Percentiles rank a stretch among this genome's conserved stretches.
Evolutionary conservation across 1,140 invertebrate species (phyloP).

Genomic region (Melitaea cinxia): DNA sequence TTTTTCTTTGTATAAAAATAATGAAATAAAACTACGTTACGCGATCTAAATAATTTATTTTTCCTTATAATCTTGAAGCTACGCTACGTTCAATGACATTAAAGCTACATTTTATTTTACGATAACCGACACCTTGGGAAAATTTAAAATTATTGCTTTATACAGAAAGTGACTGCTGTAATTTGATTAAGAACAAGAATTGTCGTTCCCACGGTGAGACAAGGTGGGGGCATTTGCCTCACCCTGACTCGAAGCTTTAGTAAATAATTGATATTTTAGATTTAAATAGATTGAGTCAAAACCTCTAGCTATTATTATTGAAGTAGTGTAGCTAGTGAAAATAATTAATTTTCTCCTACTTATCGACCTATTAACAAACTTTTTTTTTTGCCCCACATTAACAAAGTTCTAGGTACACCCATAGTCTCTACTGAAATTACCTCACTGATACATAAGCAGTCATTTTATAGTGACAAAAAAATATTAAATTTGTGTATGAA

Average conservation of each 20-base stretch:
- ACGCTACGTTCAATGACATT: not conserved
- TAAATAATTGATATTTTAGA: not conserved
- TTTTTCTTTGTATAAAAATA: slow-evolving; percentile 39
- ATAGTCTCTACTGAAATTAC: too few species aligned
- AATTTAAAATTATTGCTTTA: slow-evolving; percentile 1
- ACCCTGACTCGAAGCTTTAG: too few species aligned
- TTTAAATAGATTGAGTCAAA: too few species aligned
- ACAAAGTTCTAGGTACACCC: too few species aligned
- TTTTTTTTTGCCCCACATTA: too few species aligned
- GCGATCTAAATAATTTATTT: slow-evolving; percentile 8
- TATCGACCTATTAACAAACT: not conserved
- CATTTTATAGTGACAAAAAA: too few species aligned
- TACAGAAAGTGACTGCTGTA: not conserved
- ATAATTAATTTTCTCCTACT: not conserved
- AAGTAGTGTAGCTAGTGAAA: too few species aligned
- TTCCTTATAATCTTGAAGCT: not conserved
- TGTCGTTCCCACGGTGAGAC: not conserved
- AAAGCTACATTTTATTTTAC: slow-evolving; percentile 3
- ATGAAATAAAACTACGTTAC: slow-evolving; percentile 11
- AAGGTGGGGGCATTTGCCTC: too few species aligned
- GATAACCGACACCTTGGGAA: not conserved
- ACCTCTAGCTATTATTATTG: too few species aligned
- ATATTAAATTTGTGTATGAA: too few species aligned
- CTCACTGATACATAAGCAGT: too few species aligned
- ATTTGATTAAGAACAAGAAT: not conserved